Evolutionary conservation across 2,113 vertebrate genomes (phyloP), one percentile per base, ranked within the genome.

Genomic region (Bagarius yarrelli): DNA sequence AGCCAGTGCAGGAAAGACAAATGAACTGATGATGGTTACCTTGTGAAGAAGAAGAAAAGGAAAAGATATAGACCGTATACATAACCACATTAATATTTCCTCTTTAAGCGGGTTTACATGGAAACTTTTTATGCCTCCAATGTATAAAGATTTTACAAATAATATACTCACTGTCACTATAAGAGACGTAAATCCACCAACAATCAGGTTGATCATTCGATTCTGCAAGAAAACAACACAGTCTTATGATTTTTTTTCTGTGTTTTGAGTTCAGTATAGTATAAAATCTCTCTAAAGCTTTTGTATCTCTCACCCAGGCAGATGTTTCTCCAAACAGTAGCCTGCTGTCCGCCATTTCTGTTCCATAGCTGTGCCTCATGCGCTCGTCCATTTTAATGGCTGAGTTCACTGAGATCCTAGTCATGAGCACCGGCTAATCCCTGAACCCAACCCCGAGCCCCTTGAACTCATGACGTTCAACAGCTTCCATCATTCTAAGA

Each of bases 251-350:
- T 63, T 63, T 25, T 63, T 25, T 77, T 44, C 18, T 50, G 36
- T 27, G n/a, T 34, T 34, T 21, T 44, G 30, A 61, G 40, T 9
- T 52, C 19, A 8, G 23, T 18, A 52, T 57, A 25, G 15, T 50
- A 21, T 9, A 70, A 75, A 14, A 44, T 59, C 40, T 47, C 19
- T 69, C 32, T 53, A 56, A 16, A 1, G 25, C 25, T 18, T 36
- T n/a, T n/a, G n/a, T 57, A 5, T 76, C 19, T 64, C 84, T 13
- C 91, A 97, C 96, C 95, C 94, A 92, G 59, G 95, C 94, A 0
- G 95, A 96, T 2, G 95, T 96, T 89, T 98, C 95, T 83, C 95
- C 96, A 56, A 97, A 96, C 85, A 96, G 92, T 70, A 95, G 95
- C 53, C 96, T 91, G 94, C 94, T 95, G 91, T 96, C 95, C 83